Base-by-base conservation (phyloP, 2,797 vertebrate species). In the Cyclura pinguis region DNA sequence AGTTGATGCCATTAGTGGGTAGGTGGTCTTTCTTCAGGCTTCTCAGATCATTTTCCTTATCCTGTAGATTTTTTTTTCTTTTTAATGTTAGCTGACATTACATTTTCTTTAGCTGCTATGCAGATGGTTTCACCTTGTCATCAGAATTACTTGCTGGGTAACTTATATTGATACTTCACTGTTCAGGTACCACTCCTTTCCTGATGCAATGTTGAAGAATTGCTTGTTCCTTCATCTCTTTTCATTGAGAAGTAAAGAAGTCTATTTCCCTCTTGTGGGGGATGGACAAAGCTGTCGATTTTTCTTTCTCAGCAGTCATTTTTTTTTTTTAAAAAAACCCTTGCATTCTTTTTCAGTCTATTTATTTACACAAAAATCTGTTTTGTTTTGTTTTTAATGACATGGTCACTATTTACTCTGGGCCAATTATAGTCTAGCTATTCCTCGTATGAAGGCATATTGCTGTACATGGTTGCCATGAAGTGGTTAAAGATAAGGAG, bases 81-180 rank as follows among this genome's bases (percentile, higher is more conserved):
- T 91, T 57, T 64, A 76, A 85, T 3, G 77, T 90, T 20, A 90
- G 20, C 55, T 91, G 32, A 6, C 85, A 29, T 0, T 64, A 3
- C 0, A 57, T 4, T 67, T 90, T 88, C 86, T 55, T 1, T 87
- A 38, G 90, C 89, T 74, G 50, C 5, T 1, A 87, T 92, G 80
- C 52, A 85, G 67, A 91, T 88, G 52, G 78, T 78, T 91, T 80
- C 2, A 62, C 59, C 72, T 67, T 27, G 69, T 87, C 55, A 82
- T 87, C 67, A 74, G 80, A 88, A 83, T 47, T 59, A 42, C n/a
- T 57, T 73, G 32, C 67, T 55, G 24, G 47, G n/a, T 20, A 72
- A 81, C n/a, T 82, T 35, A 57, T 78, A 80, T 83, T 4, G 64
- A 57, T 57, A 50, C 38, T 52, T 35, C 14, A 24, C 13, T 29